Base-by-base conservation (phyloP, 1,140 invertebrate species). In the Centruroides vittatus region DNA sequence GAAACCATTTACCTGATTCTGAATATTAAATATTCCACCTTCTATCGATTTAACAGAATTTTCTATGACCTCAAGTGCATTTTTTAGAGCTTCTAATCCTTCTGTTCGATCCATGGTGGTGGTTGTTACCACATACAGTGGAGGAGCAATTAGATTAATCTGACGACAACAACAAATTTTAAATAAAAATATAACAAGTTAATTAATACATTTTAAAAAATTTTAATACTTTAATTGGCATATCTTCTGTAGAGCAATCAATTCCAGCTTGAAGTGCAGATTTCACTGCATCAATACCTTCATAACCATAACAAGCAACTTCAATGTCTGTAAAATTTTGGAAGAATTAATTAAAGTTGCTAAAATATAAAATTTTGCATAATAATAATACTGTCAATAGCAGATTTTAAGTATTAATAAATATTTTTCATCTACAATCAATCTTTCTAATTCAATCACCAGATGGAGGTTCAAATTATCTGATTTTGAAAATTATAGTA, bases 211-310 rank as follows among this genome's bases (percentile, higher is more conserved):
- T 46, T 47, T n/a, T 57, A 2, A 47, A 47, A 47, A 41, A 50
- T 35, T 49, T 50, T 64, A 64, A 67, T 23, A 80, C 79, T 77
- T 96, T 97, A 65, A 99, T 94, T 7, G 92, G 92, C 76, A 98
- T 83, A 65, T 93, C 88, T 69, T 89, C 85, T 7, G 89, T 95
- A 4, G 93, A 95, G 49, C 92, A 79, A 56, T 86, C 84, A n/a
- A 99, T 81, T 4, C 97, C 97, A 71, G 89, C 82, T 74, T 84
- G 88, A 4, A 99, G 76, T 0, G 97, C 93, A 61, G 84, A 79
- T 75, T 98, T 98, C 0, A 99, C 94, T 49, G 97, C 97, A 80
- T 99, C 95, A 69, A 99, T 97, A 41, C 97, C 97, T 75, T 99
- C 95, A 61, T 79, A 81, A 5, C 89, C 93, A 71, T 96, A 99